Base-by-base conservation (phyloP, 2,888 invertebrate species). In the Dicyrtomina minuta region DNA sequence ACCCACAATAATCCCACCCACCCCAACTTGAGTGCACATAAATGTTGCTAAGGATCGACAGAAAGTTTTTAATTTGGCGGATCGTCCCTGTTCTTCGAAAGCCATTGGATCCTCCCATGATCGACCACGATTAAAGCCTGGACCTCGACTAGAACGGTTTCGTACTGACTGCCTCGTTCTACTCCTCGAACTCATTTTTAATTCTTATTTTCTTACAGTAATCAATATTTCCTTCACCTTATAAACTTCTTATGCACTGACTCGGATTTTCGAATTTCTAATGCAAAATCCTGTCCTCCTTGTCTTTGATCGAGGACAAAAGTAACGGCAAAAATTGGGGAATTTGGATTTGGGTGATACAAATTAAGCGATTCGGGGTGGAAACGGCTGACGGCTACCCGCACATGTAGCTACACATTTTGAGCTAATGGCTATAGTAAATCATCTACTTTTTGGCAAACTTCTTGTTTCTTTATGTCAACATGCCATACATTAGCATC, bases 11-110 rank as follows among this genome's bases (percentile, higher is more conserved):
- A 93, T 84, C 10, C 91, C 93, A 68, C 93, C 93, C 43, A 93
- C 93, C 77, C 93, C 93, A 24, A 80, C 80, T 86, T 93, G 93
- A 8, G 93, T 93, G 83, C 92, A 93, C 93, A 93, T 93, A 80
- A 93, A 93, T 8, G 92, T 92, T 68, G 92, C 88, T 78, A 92
- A 86, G 82, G 92, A 92, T 53, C 93, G 86, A 79, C 90, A 90
- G 81, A 92, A 93, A 80, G 92, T 90, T 82, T 91, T 92, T 68
- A 93, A 87, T 80, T 89, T 89, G 80, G 90, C 90, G 41, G 88
- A 84, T 0, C 90, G 88, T 78, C 89, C 89, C 79, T 86, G 87
- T 0, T 89, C 77, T n/a, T 67, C 67, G 33, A 44, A 67, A 13
- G 71, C 70, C 17, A 67, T 56, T 12, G 67, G 51, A 20, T 58